Evolutionary conservation across 2,113 vertebrate species (phyloP).

Genomic region (Uria lomvia): DNA sequence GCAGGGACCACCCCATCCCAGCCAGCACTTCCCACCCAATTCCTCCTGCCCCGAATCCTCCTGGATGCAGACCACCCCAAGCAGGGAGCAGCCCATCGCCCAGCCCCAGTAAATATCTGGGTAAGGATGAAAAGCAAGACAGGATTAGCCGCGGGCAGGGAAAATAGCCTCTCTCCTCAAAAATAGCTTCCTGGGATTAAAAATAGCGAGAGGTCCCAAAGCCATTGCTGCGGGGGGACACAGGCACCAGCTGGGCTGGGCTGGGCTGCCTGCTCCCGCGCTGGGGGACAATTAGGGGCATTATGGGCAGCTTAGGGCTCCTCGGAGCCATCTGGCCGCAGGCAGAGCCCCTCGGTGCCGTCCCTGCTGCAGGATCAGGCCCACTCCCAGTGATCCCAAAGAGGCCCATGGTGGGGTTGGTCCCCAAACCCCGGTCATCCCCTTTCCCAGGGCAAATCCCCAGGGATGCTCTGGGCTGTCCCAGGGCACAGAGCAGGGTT

Average conservation of each 20-base stretch:
- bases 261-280: not conserved
- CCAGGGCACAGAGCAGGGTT: not conserved
- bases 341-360: not conserved
- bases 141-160: conserved; percentile 51
- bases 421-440: not conserved
- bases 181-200: conserved; percentile 55
- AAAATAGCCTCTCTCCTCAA: conserved; percentile 44
- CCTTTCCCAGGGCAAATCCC: not conserved
- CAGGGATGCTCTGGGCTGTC: not conserved
- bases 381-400: not conserved
- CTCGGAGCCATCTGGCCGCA: not conserved
- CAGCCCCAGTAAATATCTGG: not conserved
- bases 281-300: conserved; percentile 47
- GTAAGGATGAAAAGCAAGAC: conserved; percentile 6
- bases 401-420: not conserved
- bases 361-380: not conserved
- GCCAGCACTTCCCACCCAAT: not conserved
- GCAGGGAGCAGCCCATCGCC: not conserved
- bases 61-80: not conserved
- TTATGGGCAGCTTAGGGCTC: conserved; percentile 31
- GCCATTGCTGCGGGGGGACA: not conserved
- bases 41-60: not conserved
- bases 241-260: conserved; percentile 28
- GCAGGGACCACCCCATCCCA: not conserved
- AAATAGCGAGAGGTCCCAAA: conserved; percentile 35